phyloP scores from a whole-genome alignment of 2,113 vertebrate genomes.

The Dipodomys ordii region DNA sequence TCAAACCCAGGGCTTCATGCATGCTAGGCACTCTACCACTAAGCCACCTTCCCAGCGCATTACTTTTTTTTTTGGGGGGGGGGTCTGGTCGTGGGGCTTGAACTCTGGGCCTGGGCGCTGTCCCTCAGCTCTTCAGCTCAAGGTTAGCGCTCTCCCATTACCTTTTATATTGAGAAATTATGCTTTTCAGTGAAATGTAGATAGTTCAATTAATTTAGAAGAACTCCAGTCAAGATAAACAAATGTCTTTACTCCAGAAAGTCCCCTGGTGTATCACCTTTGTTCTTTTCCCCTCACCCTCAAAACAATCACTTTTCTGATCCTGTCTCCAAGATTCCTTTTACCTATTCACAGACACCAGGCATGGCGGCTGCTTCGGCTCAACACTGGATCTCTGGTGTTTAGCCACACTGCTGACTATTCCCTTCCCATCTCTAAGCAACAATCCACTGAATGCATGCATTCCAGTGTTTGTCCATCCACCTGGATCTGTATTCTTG shows the following conservation, averaged over 20 bases:
- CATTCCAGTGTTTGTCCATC: not conserved
- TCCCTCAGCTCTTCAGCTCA: too few relatives aligned
- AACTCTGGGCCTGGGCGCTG: too few relatives aligned
- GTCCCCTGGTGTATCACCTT: not conserved
- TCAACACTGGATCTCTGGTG: accelerated
- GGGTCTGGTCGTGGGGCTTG: too few relatives aligned
- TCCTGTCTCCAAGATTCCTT: too few relatives aligned
- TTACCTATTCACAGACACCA: not conserved
- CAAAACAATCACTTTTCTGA: not conserved
- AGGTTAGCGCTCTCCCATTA: too few relatives aligned
- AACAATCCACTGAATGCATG: too few relatives aligned
- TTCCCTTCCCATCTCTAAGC: not conserved
- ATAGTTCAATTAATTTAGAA: not conserved
- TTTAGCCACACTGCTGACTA: accelerated
- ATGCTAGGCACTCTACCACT: too few relatives aligned
- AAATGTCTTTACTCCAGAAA: not conserved
- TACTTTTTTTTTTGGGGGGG: too few relatives aligned
- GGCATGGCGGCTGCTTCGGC: not conserved
- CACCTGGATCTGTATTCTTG: too few relatives aligned
- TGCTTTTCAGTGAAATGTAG: not conserved
- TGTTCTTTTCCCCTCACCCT: too few relatives aligned
- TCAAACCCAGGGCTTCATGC: too few relatives aligned
- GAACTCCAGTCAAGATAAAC: not conserved
- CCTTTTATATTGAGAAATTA: not conserved
- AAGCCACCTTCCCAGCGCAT: too few relatives aligned